Conservation (phyloP, 1,140 invertebrate genomes). For the Drosophila lacertosa region DNA sequence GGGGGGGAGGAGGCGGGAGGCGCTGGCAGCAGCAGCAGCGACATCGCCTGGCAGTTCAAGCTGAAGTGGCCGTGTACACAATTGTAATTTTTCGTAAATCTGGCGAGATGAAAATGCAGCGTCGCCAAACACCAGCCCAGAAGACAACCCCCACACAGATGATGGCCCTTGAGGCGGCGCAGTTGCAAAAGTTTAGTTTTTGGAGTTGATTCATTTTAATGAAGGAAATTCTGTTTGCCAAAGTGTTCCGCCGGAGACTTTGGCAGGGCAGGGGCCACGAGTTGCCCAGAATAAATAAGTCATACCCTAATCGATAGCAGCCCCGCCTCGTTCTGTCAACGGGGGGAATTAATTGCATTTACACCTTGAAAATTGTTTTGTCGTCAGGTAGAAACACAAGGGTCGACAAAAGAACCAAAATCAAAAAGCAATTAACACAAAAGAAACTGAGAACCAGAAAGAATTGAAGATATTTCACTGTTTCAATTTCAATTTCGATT, state of each 20-base stretch:
- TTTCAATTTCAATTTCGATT: constrained; percentile 15
- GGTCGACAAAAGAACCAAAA: no score
- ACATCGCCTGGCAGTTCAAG: constrained; percentile 62
- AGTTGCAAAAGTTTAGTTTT: constrained; percentile 63
- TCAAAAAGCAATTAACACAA: constrained; percentile 60
- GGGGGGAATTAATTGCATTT: constrained; percentile 48
- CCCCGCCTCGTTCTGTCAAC: constrained; percentile 6
- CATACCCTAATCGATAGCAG: constrained; percentile 28
- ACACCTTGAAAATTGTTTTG: constrained; percentile 48
- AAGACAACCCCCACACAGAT: no score
- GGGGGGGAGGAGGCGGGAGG: not conserved
- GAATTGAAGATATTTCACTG: not conserved
- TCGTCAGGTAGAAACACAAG: constrained; percentile 11
- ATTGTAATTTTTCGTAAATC: constrained; percentile 77
- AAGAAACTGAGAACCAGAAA: not conserved
- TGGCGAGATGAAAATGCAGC: constrained; percentile 46
- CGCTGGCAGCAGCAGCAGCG: constrained; percentile 33
- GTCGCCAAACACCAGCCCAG: not conserved
- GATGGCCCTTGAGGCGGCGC: constrained; percentile 36
- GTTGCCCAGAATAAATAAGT: constrained; percentile 21
- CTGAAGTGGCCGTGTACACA: constrained; percentile 73
- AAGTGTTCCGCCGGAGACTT: constrained; percentile 50
- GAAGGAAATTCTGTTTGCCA: constrained; percentile 59
- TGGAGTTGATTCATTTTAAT: constrained; percentile 68
- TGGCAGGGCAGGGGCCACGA: not conserved